phyloP scores from a whole-genome alignment of 2,797 vertebrate genomes.

The Danio albolineatus region DNA sequence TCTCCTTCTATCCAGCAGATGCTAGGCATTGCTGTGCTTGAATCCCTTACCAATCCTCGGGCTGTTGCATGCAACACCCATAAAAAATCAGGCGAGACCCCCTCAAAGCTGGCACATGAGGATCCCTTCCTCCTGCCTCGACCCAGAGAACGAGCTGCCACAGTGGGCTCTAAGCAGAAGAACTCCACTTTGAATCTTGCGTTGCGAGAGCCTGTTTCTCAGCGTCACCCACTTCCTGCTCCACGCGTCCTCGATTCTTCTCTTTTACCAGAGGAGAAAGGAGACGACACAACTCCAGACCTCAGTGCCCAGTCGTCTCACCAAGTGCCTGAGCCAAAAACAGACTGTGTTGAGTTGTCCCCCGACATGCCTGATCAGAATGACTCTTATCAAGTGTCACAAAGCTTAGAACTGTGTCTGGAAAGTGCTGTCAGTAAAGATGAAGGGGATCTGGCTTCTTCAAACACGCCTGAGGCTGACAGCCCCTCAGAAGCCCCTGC shows the following conservation, averaged over 20 bases:
- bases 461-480: slow-evolving; percentile 71
- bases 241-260: slow-evolving; percentile 69
- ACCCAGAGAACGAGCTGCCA: slow-evolving; percentile 84
- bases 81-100: slow-evolving; percentile 57
- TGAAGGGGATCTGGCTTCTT: slow-evolving; percentile 46
- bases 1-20: slow-evolving; percentile 88
- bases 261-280: slow-evolving; percentile 58
- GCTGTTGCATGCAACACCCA: slow-evolving; percentile 65
- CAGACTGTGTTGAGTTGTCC: slow-evolving; percentile 54
- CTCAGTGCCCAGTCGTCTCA: slow-evolving; percentile 45
- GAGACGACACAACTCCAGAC: neutral
- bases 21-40: slow-evolving; percentile 80
- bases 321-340: slow-evolving; percentile 56
- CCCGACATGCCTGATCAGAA: slow-evolving; percentile 56
- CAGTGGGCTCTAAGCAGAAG: slow-evolving; percentile 85
- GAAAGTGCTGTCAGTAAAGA: slow-evolving; percentile 59
- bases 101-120: slow-evolving; percentile 11
- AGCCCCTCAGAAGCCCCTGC: slow-evolving; percentile 63
- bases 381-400: slow-evolving; percentile 72
- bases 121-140: slow-evolving; percentile 75
- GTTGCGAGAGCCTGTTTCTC: slow-evolving; percentile 56
- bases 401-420: slow-evolving; percentile 55
- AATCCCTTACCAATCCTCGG: slow-evolving; percentile 71
- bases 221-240: slow-evolving; percentile 67
- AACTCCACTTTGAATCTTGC: slow-evolving; percentile 66